These are phyloP conservation scores for Ophion slaviceki DNA, from an alignment of 2,888 invertebrate species.

Conservation along the genomic window DNA sequence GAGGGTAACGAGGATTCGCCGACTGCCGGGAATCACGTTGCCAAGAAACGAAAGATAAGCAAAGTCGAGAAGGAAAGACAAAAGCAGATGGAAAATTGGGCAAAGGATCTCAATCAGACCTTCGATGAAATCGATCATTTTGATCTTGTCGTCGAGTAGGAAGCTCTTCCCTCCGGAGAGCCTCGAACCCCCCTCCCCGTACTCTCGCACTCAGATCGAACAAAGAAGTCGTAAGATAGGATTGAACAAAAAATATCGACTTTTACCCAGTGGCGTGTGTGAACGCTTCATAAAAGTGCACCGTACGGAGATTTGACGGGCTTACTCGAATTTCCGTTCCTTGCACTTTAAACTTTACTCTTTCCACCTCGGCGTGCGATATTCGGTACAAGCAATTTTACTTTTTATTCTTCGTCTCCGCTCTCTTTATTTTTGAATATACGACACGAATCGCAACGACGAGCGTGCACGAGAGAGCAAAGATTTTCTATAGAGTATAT, in stretches of 20 bases:
- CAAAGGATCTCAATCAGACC: constrained; percentile 75
- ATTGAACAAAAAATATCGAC: neutral
- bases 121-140: constrained; percentile 79
- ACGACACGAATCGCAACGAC: neutral
- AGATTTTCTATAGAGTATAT: constrained; percentile 57
- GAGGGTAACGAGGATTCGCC: constrained; percentile 51
- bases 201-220: neutral
- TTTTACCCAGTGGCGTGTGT: neutral
- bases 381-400: constrained; percentile 25
- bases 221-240: neutral
- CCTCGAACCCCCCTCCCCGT: neutral
- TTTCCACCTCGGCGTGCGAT: constrained; percentile 13
- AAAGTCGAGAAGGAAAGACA: constrained; percentile 70
- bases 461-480: constrained; percentile 2
- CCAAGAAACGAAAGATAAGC: constrained; percentile 65
- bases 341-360: neutral
- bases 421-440: neutral
- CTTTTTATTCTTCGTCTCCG: neutral
- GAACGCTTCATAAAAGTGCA: neutral
- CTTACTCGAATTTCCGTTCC: neutral
- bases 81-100: constrained; percentile 74
- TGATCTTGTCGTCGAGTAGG: constrained; percentile 76
- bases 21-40: constrained; percentile 11
- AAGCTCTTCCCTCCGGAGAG: constrained; percentile 17
- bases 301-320: neutral